Evolutionary conservation across 2,797 vertebrate species (phyloP), one percentile per base, ranked within the genome.

Genomic region (Urophycis tenuis): DNA sequence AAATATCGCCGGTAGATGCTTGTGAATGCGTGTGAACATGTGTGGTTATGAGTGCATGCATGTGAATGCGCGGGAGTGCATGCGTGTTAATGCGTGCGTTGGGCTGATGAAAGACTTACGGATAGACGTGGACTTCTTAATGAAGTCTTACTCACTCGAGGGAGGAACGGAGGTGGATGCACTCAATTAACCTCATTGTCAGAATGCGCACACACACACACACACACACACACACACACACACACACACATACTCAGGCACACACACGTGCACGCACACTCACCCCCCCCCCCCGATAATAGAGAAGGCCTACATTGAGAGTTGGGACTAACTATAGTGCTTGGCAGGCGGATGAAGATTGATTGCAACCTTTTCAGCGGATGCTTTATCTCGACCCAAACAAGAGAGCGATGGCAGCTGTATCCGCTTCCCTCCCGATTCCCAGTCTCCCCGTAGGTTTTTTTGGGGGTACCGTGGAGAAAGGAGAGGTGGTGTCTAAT

Each of bases 281-380:
- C 72, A 73, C 72, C 39, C 78, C 74, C 39, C 78, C 74, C 75
- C 76, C 31, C 70, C 71, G 81, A 78, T 80, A 85, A 83, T 77
- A 83, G 84, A 83, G 83, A 81, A 87, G 87, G 84, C 77, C 86
- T 82, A 81, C 87, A 84, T 80, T 83, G 80, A 88, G 89, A 88
- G 85, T 74, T 80, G 86, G 86, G 84, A 89, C 82, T 85, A 87
- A 86, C 84, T 88, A 86, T 87, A 90, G 86, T 87, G 87, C 88
- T 89, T 90, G 91, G 85, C 89, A 91, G 85, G 80, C 74, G 60
- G 84, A 93, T 90, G 88, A 91, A 93, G 91, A 93, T 91, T 89
- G 91, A 94, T 93, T 88, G 86, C 88, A 92, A 89, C 89, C 91
- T 91, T 91, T 92, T 87, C 83, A 87, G 86, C 82, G 78, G 77